phyloP scores from a whole-genome alignment of 2,888 invertebrate species.

The Hypselothyrea guttata region DNA sequence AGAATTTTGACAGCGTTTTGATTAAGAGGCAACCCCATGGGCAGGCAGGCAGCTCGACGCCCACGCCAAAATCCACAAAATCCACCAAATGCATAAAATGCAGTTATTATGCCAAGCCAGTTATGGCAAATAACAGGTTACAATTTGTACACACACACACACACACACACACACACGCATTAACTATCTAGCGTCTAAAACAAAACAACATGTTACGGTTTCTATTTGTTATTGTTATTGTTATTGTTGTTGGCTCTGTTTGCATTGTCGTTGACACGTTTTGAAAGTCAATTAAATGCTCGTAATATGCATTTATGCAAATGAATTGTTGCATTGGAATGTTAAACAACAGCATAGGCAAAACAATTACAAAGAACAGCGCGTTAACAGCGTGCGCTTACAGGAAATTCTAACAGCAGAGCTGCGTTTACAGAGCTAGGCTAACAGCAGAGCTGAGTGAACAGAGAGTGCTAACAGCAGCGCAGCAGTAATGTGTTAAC shows the following conservation, averaged over 20 bases:
- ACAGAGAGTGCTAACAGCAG: too few species aligned
- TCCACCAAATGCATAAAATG: too few species aligned
- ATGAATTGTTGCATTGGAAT: slow-evolving; percentile 20
- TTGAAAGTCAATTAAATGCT: slow-evolving; percentile 63
- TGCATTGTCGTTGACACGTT: slow-evolving; percentile 56
- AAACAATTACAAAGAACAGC: neutral
- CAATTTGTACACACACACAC: slow-evolving; percentile 2
- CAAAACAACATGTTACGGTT: slow-evolving; percentile 24
- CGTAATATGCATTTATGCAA: slow-evolving; percentile 63
- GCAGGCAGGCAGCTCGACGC: slow-evolving; percentile 33
- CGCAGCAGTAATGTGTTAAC: too few species aligned
- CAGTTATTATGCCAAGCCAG: slow-evolving; percentile 26
- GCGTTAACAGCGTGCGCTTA: slow-evolving; percentile 4
- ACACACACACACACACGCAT: slow-evolving; percentile 12
- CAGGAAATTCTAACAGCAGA: slow-evolving; percentile 5
- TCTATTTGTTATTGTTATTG: neutral
- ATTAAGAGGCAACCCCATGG: slow-evolving; percentile 52
- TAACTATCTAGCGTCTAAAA: slow-evolving; percentile 30
- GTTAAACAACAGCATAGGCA: slow-evolving; percentile 13
- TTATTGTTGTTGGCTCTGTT: slow-evolving; percentile 26
- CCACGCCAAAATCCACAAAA: slow-evolving; percentile 51
- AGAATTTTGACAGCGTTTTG: slow-evolving; percentile 68
- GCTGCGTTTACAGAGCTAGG: too few species aligned
- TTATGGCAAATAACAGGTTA: slow-evolving; percentile 53
- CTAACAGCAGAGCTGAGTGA: too few species aligned